phyloP scores from a whole-genome alignment of 2,113 vertebrate species.

The Equus przewalskii region DNA sequence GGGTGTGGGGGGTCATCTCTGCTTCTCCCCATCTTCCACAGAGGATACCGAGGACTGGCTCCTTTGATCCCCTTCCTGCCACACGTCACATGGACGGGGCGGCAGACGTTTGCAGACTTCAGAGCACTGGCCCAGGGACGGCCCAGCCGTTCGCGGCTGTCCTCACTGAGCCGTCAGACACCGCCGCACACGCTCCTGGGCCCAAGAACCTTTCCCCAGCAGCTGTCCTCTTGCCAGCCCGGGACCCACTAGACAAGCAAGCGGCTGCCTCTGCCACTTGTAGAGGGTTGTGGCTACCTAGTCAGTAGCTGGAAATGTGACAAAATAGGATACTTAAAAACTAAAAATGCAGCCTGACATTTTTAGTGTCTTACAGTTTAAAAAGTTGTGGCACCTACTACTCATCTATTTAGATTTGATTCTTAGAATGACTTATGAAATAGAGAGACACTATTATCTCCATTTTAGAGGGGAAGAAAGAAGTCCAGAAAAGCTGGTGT shows the following conservation, averaged over 20 bases:
- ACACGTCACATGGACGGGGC: neutral
- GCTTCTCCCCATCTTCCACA: neutral
- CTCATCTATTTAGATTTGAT: neutral
- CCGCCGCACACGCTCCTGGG: neutral
- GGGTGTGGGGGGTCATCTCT: neutral
- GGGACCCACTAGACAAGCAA: neutral
- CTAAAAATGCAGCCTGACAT: neutral
- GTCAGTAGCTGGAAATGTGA: neutral
- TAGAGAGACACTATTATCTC: neutral
- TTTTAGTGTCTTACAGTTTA: neutral
- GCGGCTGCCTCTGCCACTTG: neutral
- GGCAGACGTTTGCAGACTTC: neutral
- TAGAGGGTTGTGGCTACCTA: neutral
- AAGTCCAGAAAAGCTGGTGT: neutral
- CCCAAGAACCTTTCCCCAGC: neutral
- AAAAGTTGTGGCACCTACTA: neutral
- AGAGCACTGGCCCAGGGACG: neutral
- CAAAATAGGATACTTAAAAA: neutral
- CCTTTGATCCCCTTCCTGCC: neutral
- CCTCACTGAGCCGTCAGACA: neutral
- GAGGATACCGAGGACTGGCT: neutral
- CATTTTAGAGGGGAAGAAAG: neutral
- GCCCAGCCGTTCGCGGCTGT: neutral
- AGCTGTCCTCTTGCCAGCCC: neutral
- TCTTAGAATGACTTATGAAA: conserved; percentile 16